phyloP scores from a whole-genome alignment of 2,113 vertebrate species.

The Thamnaconus septentrionalis region DNA sequence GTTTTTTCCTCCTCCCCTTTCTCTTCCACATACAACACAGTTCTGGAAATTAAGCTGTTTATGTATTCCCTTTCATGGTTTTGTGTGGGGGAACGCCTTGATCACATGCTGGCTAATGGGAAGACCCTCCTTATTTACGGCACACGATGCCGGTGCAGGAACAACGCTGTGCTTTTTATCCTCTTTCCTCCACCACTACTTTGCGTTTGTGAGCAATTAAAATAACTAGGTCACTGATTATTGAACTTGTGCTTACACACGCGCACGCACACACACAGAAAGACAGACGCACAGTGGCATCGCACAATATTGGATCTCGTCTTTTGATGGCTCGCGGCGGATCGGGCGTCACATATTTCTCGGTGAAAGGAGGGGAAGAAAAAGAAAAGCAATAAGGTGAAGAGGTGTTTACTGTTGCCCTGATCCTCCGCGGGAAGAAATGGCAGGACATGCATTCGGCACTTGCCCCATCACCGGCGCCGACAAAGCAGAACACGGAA shows the following conservation, averaged over 20 bases:
- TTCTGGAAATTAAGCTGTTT: conserved; percentile 59
- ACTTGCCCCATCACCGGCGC: conserved; percentile 15
- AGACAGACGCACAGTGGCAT: conserved; percentile 39
- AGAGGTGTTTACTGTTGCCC: conserved; percentile 44
- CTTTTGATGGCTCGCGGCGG: conserved; percentile 43
- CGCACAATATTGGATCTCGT: conserved; percentile 58
- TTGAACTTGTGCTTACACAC: conserved; percentile 63
- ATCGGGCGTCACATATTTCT: conserved; percentile 36
- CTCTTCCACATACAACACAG: conserved; percentile 42
- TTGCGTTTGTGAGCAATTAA: conserved; percentile 79
- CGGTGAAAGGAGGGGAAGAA: conserved; percentile 23
- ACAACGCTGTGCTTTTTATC: conserved; percentile 69
- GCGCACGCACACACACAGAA: too few species aligned
- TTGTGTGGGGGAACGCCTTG: conserved; percentile 67
- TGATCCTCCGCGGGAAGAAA: conserved; percentile 48
- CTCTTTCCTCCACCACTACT: conserved; percentile 37
- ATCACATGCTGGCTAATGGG: conserved; percentile 71
- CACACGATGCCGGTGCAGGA: conserved; percentile 54
- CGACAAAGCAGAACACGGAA: neutral
- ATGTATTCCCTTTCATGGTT: conserved; percentile 77
- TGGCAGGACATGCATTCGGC: conserved; percentile 24
- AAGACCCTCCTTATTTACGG: conserved; percentile 67
- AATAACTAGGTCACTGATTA: conserved; percentile 78
- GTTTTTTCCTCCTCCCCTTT: neutral
- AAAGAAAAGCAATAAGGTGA: conserved; percentile 15